Base-by-base conservation (phyloP, 2,113 vertebrate genomes). In the Gobiocypris rarus region DNA sequence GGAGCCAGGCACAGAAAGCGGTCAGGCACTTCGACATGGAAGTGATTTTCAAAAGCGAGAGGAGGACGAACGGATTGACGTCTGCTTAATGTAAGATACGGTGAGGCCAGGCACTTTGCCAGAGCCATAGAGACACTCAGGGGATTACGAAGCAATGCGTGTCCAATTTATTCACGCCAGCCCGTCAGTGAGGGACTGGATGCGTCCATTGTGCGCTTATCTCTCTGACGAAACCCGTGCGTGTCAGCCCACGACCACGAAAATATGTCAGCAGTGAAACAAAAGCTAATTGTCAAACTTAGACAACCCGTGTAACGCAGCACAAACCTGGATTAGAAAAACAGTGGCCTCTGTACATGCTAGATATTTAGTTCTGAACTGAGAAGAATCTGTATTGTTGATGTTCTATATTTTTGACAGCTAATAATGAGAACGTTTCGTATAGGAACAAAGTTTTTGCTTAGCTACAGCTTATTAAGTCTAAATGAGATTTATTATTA, bases 121-220 rank as follows among this genome's bases (percentile, higher is more conserved):
- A 87, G 84, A 70, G 77, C 87, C 82, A 69, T 83, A 86, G 82
- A 89, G 88, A 89, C 86, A 85, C 82, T 87, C 86, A 38, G 70
- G 88, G 89, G 89, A 90, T 88, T 89, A 88, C 84, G 54, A 84
- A 90, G 88, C 85, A 89, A 91, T 91, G 90, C 90, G 89, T 89
- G 85, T 89, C 88, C 87, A 90, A 90, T 88, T 86, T 89, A 89
- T 91, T 87, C 88, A 90, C 86, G 87, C 74, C 84, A 83, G 83
- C 86, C 84, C 84, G 87, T 84, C 52, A 70, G 69, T 88, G 84
- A 88, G 85, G 78, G 54, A 80, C 82, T 90, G 76, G 76, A 86
- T 81, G 84, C 78, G 76, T 86, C 87, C 84, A 88, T 82, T 86
- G 84, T 88, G 81, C 58, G 80, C 43, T 86, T 86, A 88, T 80